Percentiles rank a stretch among this genome's conserved stretches.
phyloP scores from a whole-genome alignment of 2,797 vertebrate species.

The Lates japonicus region DNA sequence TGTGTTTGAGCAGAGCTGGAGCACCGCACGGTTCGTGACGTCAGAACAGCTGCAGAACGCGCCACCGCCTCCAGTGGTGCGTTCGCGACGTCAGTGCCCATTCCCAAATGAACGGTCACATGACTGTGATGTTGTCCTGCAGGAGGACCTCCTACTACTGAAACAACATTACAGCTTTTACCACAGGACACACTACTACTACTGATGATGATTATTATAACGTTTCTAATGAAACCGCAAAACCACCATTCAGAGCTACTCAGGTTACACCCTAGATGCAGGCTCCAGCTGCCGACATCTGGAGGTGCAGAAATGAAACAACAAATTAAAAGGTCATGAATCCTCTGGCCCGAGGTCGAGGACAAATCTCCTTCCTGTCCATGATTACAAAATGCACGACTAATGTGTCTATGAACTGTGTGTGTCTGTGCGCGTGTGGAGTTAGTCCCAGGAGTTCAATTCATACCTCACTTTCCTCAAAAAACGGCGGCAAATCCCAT shows the following conservation, averaged over 20 bases:
- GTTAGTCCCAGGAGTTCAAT: neutral
- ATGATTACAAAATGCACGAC: neutral
- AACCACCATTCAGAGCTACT: slow-evolving; percentile 23
- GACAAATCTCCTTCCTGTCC: slow-evolving; percentile 9
- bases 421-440: neutral
- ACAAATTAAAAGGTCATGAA: neutral
- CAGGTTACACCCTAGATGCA: neutral
- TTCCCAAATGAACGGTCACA: slow-evolving; percentile 29
- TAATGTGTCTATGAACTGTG: neutral
- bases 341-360: slow-evolving; percentile 4
- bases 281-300: slow-evolving; percentile 35
- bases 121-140: neutral
- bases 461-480: neutral
- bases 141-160: neutral
- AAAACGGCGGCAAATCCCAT: neutral
- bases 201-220: neutral
- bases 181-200: too few species aligned
- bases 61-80: slow-evolving; percentile 49
- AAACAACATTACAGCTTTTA: neutral
- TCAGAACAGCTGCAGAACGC: slow-evolving; percentile 72
- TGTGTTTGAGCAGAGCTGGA: slow-evolving; percentile 24
- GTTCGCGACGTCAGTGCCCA: slow-evolving; percentile 71
- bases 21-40: slow-evolving; percentile 62
- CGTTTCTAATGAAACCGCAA: neutral
- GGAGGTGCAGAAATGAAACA: slow-evolving; percentile 13